Percentiles rank a stretch among this genome's conserved stretches.
Evolutionary conservation across 2,797 vertebrate genomes (phyloP).

Genomic region (Leptodactylus fallax): DNA sequence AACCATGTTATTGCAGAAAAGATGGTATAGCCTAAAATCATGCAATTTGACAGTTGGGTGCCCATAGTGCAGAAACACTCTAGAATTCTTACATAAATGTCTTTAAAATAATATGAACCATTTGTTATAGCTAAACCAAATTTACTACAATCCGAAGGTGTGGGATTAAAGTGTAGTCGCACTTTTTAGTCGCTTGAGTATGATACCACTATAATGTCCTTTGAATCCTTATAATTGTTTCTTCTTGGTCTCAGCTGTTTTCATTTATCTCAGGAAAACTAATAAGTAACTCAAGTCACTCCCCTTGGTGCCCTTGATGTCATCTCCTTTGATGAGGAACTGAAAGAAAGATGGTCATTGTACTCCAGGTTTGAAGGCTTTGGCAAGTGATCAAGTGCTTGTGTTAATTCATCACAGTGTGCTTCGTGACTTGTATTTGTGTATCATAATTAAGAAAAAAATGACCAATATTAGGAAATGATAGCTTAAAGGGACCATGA

Average conservation of each 20-base stretch:
- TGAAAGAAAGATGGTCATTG: slow-evolving; percentile 52
- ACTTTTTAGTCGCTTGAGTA: slow-evolving; percentile 25
- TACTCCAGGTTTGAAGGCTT: slow-evolving; percentile 39
- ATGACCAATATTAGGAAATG: slow-evolving; percentile 6
- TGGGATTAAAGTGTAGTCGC: slow-evolving; percentile 18
- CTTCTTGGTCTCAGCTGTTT: slow-evolving; percentile 51
- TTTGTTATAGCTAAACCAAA: slow-evolving; percentile 5
- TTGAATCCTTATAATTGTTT: slow-evolving; percentile 46
- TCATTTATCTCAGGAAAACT: slow-evolving; percentile 52
- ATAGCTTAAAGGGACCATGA: not conserved
- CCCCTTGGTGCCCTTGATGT: slow-evolving; percentile 49
- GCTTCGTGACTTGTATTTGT: slow-evolving; percentile 35
- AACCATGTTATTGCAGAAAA: not conserved
- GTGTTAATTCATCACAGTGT: slow-evolving; percentile 30
- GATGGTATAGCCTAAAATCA: not conserved
- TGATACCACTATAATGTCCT: slow-evolving; percentile 34
- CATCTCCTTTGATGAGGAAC: slow-evolving; percentile 44
- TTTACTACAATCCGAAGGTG: not conserved
- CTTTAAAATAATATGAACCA: not conserved
- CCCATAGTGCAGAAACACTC: not conserved
- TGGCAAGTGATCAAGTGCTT: slow-evolving; percentile 34
- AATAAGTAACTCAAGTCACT: slow-evolving; percentile 53
- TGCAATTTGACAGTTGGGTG: not conserved
- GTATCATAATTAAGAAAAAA: slow-evolving; percentile 21
- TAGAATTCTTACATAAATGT: not conserved